A percentile compares a stretch with the other conserved stretches of the same genome.
These are phyloP conservation scores for Manis javanica DNA, from an alignment of 2,797 vertebrate species.

Conservation along the genomic window DNA sequence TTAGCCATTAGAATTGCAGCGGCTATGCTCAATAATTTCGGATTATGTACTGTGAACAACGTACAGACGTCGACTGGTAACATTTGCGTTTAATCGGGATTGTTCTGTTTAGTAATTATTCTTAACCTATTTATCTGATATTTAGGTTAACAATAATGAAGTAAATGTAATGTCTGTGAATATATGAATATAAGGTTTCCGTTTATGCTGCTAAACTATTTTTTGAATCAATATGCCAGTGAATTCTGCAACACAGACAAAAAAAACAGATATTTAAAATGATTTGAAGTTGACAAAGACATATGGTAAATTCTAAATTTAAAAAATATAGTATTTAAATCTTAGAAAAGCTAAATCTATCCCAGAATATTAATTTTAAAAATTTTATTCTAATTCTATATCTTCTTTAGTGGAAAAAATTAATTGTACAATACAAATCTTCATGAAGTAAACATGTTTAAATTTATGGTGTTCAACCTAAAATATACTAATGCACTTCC, in stretches of 20 bases:
- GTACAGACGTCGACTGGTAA: slow-evolving; percentile 81
- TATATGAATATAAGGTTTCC: not conserved
- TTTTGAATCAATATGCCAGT: slow-evolving; percentile 34
- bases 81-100: slow-evolving; percentile 73
- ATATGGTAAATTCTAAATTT: slow-evolving; percentile 20
- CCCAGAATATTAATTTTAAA: not conserved
- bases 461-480: slow-evolving; percentile 11
- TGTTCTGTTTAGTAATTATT: slow-evolving; percentile 71
- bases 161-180: slow-evolving; percentile 25
- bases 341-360: slow-evolving; percentile 6
- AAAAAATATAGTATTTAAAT: not conserved
- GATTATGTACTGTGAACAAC: slow-evolving; percentile 85
- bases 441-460: not conserved
- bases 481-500: not conserved
- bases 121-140: slow-evolving; percentile 80
- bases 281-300: slow-evolving; percentile 25
- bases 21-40: slow-evolving; percentile 82
- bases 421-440: not conserved
- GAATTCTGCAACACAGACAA: slow-evolving; percentile 77
- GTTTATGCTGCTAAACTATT: slow-evolving; percentile 41
- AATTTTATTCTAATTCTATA: slow-evolving; percentile 22
- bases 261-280: slow-evolving; percentile 26
- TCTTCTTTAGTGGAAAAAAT: slow-evolving; percentile 42
- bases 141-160: slow-evolving; percentile 81
- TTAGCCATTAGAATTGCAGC: slow-evolving; percentile 80